phyloP scores from a whole-genome alignment of 1,140 invertebrate species.

The Tribolium madens region DNA sequence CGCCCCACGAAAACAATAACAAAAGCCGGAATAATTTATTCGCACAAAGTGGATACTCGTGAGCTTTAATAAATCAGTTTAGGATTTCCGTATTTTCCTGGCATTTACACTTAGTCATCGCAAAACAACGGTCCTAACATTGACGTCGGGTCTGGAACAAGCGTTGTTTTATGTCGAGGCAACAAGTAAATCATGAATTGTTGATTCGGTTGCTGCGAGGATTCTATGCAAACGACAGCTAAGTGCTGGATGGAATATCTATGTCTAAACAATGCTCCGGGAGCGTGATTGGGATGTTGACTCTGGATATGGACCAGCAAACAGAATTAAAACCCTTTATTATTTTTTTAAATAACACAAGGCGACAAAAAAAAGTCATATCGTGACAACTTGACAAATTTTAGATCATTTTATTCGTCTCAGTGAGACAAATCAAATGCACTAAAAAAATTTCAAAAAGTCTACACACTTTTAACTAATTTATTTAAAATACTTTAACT shows the following conservation, averaged over 20 bases:
- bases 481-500: too few species aligned
- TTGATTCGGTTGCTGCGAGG: slow-evolving; percentile 48
- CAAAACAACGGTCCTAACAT: slow-evolving; percentile 42
- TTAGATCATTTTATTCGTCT: too few species aligned
- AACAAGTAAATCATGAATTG: slow-evolving; percentile 58
- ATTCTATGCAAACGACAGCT: slow-evolving; percentile 57
- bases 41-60: slow-evolving; percentile 41
- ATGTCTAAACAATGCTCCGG: slow-evolving; percentile 56
- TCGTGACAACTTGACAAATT: too few species aligned
- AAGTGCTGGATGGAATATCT: slow-evolving; percentile 58
- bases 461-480: too few species aligned
- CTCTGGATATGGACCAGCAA: not conserved
- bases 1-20: slow-evolving; percentile 18
- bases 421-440: too few species aligned
- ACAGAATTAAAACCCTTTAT: too few species aligned
- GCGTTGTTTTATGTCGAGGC: slow-evolving; percentile 49
- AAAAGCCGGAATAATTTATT: slow-evolving; percentile 40
- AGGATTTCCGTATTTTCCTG: slow-evolving; percentile 43
- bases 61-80: slow-evolving; percentile 44
- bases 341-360: too few species aligned
- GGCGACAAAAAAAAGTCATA: too few species aligned
- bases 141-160: not conserved
- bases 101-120: slow-evolving; percentile 41
- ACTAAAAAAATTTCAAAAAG: too few species aligned
- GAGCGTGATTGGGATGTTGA: too few species aligned